Evolutionary conservation across 2,888 invertebrate species (phyloP).

Genomic region (Galerucella pusilla): DNA sequence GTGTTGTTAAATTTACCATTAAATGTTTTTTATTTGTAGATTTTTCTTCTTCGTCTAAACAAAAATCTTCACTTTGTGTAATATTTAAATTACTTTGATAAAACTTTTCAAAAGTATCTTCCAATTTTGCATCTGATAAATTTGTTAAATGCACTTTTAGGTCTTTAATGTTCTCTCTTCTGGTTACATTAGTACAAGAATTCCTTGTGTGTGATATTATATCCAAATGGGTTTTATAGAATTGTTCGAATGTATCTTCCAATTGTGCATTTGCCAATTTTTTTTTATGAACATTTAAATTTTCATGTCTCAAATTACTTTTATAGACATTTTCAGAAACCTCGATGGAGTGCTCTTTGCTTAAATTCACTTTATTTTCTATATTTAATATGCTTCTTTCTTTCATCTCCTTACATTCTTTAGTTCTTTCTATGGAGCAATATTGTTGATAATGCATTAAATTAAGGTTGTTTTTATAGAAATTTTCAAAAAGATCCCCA

Average conservation of each 20-base stretch:
- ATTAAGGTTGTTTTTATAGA: constrained; percentile 14
- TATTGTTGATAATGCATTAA: background rate
- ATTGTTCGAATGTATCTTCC: background rate
- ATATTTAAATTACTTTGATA: background rate
- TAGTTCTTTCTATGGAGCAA: background rate
- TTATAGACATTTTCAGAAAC: background rate
- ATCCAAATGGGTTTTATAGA: background rate
- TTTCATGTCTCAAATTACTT: background rate
- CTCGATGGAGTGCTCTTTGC: background rate
- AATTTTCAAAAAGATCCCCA: constrained; percentile 18
- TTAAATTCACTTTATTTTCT: background rate
- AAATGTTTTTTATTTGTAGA: background rate
- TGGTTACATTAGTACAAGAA: background rate
- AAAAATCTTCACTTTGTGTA: background rate
- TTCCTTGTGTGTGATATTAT: background rate
- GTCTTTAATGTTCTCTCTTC: background rate
- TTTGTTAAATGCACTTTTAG: background rate
- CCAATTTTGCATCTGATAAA: background rate
- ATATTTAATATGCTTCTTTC: no score
- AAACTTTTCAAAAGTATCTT: constrained; percentile 10
- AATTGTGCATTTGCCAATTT: background rate
- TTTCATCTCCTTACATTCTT: background rate
- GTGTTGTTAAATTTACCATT: background rate
- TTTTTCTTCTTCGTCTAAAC: background rate
- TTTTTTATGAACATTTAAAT: background rate